Percentiles rank a stretch among this genome's conserved stretches.
Evolutionary conservation across 2,113 vertebrate genomes (phyloP).

Genomic region (Ahaetulla prasina): DNA sequence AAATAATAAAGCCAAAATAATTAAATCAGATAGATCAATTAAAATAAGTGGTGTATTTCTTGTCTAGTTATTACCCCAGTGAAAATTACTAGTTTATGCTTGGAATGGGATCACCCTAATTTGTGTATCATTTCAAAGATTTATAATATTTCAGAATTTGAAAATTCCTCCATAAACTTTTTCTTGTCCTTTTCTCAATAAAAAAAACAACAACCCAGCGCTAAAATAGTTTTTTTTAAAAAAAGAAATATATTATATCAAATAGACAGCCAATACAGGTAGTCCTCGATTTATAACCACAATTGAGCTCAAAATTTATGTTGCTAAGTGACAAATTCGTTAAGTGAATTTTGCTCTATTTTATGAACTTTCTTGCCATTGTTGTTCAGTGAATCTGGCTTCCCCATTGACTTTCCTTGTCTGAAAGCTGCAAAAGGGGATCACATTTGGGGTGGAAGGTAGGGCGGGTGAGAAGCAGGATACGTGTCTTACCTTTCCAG

Average conservation of each 20-base stretch:
- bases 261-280: background rate
- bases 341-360: background rate
- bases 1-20: background rate
- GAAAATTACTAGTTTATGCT: background rate
- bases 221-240: background rate
- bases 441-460: background rate
- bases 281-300: background rate
- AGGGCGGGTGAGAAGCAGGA: too few relatives aligned
- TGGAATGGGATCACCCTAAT: background rate
- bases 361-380: background rate
- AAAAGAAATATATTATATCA: background rate
- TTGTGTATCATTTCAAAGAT: background rate
- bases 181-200: background rate
- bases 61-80: background rate
- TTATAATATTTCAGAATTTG: background rate
- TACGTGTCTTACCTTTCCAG: too few relatives aligned
- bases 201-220: background rate
- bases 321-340: background rate
- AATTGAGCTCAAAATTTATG: background rate
- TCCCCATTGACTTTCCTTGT: background rate
- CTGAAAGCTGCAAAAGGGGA: background rate
- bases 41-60: background rate
- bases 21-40: background rate
- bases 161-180: background rate
- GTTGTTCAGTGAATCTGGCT: background rate